A percentile compares a stretch with the other conserved stretches of the same genome.
phyloP scores from a whole-genome alignment of 2,797 vertebrate genomes.

The Sparus aurata region DNA sequence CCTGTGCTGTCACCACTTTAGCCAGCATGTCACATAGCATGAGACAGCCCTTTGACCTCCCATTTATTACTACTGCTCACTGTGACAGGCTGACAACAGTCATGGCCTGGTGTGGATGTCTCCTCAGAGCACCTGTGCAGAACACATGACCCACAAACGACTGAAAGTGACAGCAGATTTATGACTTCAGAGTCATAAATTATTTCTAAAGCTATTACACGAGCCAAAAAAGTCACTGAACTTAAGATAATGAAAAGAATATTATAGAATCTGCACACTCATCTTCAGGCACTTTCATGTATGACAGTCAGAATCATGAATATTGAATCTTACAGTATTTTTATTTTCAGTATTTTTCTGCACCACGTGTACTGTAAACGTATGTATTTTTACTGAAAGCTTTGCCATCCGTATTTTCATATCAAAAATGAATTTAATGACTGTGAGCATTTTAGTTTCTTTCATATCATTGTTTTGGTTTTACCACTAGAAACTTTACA shows the following conservation, averaged over 20 bases:
- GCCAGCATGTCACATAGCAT: conserved; percentile 53
- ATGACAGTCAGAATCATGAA: neutral
- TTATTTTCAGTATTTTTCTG: neutral
- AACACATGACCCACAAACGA: neutral
- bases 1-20: conserved; percentile 73
- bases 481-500: too few species aligned
- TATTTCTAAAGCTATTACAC: neutral
- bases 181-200: too few species aligned
- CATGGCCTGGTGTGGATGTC: neutral
- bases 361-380: neutral
- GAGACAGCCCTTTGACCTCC: conserved; percentile 52
- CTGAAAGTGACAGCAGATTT: neutral
- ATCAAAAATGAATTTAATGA: too few species aligned
- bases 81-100: conserved; percentile 33
- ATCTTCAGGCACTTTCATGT: neutral
- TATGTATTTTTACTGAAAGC: too few species aligned
- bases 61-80: conserved; percentile 36
- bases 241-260: neutral
- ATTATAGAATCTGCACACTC: neutral
- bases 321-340: neutral
- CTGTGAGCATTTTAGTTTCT: too few species aligned
- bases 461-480: too few species aligned
- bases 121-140: conserved; percentile 1
- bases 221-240: neutral
- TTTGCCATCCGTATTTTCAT: too few species aligned